These are phyloP conservation scores for Galbula dea DNA, from an alignment of 2,113 vertebrate genomes.

Conservation along the genomic window DNA sequence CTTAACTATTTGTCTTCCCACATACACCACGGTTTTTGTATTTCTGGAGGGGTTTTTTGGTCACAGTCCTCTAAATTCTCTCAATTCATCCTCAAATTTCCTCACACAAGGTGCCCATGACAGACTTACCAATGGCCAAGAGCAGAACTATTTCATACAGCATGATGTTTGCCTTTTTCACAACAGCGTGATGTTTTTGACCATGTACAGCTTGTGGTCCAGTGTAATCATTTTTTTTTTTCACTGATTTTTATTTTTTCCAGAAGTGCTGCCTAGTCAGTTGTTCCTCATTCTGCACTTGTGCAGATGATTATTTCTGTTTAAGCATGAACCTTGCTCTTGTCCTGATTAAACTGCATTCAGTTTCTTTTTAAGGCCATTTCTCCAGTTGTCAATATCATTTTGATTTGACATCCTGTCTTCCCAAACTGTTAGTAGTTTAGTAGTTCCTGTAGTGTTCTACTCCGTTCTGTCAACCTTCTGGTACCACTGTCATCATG, in stretches of 20 bases:
- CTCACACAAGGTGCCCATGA: background rate
- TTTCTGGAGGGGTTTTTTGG: background rate
- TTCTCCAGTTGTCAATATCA: background rate
- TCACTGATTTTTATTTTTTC: background rate
- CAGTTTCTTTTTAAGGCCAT: background rate
- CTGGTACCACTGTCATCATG: background rate
- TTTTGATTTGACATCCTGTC: background rate
- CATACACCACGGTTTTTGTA: background rate
- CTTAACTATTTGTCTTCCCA: background rate
- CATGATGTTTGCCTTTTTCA: background rate
- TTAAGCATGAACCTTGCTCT: background rate
- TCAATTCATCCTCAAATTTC: background rate
- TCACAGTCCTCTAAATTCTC: background rate
- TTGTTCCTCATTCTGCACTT: background rate
- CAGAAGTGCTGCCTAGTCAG: background rate
- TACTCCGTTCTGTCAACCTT: background rate
- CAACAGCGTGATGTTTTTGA: conserved; percentile 53
- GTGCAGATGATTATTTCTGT: background rate
- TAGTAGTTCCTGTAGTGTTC: background rate
- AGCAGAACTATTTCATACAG: background rate
- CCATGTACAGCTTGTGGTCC: conserved; percentile 20
- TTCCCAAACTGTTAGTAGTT: background rate
- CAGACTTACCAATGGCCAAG: background rate
- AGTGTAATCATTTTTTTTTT: background rate
- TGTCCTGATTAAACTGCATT: background rate